Evolutionary conservation across 2,888 invertebrate genomes (phyloP).

Genomic region (Mesorhabditis spiculigera): DNA sequence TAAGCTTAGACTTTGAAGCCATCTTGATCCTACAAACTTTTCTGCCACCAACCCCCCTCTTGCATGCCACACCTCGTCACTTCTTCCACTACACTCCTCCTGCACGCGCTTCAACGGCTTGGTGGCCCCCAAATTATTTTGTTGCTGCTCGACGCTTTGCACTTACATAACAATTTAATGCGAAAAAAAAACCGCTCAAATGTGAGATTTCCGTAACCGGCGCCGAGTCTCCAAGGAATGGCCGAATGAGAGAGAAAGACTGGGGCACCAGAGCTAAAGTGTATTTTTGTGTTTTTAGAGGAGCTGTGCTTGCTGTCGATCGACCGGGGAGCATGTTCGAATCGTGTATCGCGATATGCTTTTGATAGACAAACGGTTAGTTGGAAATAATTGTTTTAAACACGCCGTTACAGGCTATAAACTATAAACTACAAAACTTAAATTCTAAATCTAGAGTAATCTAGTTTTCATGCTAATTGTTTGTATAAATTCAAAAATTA

Average conservation of each 20-base stretch:
- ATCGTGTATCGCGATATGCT: constrained; percentile 54
- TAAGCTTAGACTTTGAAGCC: too few relatives aligned
- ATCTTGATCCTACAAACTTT: too few relatives aligned
- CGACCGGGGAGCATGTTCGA: constrained; percentile 55
- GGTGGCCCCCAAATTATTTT: neutral
- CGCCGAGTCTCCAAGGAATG: constrained; percentile 5
- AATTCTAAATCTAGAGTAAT: too few relatives aligned
- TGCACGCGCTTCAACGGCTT: neutral
- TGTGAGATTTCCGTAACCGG: neutral
- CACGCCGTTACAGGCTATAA: too few relatives aligned
- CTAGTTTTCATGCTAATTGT: too few relatives aligned
- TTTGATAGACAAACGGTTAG: constrained; percentile 53
- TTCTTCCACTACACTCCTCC: neutral
- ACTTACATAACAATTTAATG: too few relatives aligned
- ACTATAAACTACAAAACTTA: too few relatives aligned
- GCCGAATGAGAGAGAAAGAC: neutral
- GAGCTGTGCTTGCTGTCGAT: constrained; percentile 55
- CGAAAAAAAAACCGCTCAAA: neutral
- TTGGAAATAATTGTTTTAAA: neutral
- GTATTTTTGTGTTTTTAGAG: constrained; percentile 36
- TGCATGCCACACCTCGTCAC: too few relatives aligned
- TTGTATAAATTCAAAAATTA: too few relatives aligned
- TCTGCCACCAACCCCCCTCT: too few relatives aligned
- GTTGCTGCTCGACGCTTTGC: too few relatives aligned
- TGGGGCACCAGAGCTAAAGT: neutral